phyloP scores from a whole-genome alignment of 1,140 invertebrate genomes.

The Cotesia glomerata region DNA sequence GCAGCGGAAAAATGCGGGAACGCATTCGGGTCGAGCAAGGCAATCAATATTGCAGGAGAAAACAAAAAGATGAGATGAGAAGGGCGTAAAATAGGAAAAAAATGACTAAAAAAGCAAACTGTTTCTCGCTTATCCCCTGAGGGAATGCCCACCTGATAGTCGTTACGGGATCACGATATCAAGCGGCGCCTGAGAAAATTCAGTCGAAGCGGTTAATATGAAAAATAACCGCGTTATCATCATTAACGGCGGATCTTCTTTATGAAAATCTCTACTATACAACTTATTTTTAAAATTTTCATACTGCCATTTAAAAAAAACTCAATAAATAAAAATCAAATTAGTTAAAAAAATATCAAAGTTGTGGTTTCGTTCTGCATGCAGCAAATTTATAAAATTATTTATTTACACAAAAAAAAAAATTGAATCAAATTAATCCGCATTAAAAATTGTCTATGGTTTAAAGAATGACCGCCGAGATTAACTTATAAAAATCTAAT shows the following conservation, averaged over 20 bases:
- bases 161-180: slow-evolving; percentile 13
- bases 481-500: no score
- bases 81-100: neutral
- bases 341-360: no score
- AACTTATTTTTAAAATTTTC: no score
- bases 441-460: no score
- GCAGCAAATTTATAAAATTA: no score
- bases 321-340: no score
- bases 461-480: no score
- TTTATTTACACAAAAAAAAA: no score
- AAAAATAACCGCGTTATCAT: slow-evolving; percentile 9
- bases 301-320: no score
- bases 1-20: neutral
- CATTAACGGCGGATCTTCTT: neutral
- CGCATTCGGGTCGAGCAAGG: neutral
- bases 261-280: no score
- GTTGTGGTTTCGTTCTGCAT: no score
- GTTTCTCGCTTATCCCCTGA: neutral
- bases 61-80: neutral
- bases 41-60: neutral
- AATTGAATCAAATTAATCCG: no score
- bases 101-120: neutral
- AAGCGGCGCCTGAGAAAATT: neutral
- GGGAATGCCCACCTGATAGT: slow-evolving; percentile 24
- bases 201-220: slow-evolving; percentile 4